Conservation (phyloP, 2,113 vertebrate species). For the Tetrax tetrax region DNA sequence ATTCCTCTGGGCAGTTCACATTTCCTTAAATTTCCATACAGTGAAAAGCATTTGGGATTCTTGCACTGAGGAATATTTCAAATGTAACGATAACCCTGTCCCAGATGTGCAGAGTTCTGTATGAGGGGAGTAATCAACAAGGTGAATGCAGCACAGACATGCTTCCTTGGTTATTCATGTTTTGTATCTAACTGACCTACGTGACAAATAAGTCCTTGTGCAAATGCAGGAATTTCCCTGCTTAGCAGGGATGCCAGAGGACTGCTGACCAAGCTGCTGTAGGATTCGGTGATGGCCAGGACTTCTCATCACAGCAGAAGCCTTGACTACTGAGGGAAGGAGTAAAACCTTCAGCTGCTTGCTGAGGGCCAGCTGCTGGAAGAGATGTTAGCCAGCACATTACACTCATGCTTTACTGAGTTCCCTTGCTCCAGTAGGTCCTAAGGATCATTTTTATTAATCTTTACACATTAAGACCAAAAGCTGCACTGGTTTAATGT, state of each 20-base stretch:
- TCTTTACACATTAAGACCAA: background rate
- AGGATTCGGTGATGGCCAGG: background rate
- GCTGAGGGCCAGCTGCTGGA: background rate
- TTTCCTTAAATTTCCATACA: constrained; percentile 21
- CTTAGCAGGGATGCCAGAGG: background rate
- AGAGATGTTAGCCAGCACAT: background rate
- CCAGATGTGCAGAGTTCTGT: background rate
- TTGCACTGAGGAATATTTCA: background rate
- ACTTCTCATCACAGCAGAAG: background rate
- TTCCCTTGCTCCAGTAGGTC: background rate
- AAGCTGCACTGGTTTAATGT: background rate
- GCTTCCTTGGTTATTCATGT: background rate
- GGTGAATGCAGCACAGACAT: background rate
- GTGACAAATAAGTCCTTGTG: background rate
- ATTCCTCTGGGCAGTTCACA: constrained; percentile 22
- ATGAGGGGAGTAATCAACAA: background rate
- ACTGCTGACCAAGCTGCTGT: background rate
- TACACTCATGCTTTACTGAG: background rate
- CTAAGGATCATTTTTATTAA: background rate
- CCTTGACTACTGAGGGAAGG: background rate
- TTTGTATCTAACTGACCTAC: background rate
- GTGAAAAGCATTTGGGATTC: background rate
- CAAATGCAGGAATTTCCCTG: background rate
- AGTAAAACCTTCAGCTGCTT: background rate
- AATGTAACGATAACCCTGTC: background rate